These are phyloP conservation scores for Cantharis flavilabris DNA, from an alignment of 2,888 invertebrate species.

Conservation along the genomic window DNA sequence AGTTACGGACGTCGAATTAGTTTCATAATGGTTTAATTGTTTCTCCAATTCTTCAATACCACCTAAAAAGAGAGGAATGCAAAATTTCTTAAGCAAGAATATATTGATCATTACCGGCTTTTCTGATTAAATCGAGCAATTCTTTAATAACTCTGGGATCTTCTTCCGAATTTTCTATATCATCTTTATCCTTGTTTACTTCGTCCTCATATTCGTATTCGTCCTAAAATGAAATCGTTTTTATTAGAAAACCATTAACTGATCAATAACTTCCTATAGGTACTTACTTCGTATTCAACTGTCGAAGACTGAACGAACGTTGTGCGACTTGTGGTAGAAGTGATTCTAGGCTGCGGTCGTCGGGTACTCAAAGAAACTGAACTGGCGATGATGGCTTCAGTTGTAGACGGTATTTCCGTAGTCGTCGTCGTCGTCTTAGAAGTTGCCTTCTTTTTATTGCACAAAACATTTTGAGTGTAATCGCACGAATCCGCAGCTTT, in stretches of 20 bases:
- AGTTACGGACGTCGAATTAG: slow-evolving; percentile 58
- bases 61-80: slow-evolving; percentile 58
- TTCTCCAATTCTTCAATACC: slow-evolving; percentile 86
- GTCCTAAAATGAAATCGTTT: slow-evolving; percentile 8
- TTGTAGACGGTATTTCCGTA: slow-evolving; percentile 56
- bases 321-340: slow-evolving; percentile 52
- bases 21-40: slow-evolving; percentile 65
- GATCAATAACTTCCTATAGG: background rate
- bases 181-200: slow-evolving; percentile 58
- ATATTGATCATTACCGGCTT: slow-evolving; percentile 66
- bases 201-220: slow-evolving; percentile 57
- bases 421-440: slow-evolving; percentile 60
- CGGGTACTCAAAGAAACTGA: slow-evolving; percentile 40
- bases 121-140: slow-evolving; percentile 80
- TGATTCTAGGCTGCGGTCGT: slow-evolving; percentile 50
- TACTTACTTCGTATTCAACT: slow-evolving; percentile 37
- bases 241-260: background rate
- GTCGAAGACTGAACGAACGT: slow-evolving; percentile 49
- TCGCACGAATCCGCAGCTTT: slow-evolving; percentile 91
- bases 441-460: slow-evolving; percentile 66
- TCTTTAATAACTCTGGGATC: slow-evolving; percentile 82
- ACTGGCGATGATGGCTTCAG: slow-evolving; percentile 45
- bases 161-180: slow-evolving; percentile 62
- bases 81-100: background rate
- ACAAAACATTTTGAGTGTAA: slow-evolving; percentile 85